phyloP scores from a whole-genome alignment of 2,113 vertebrate genomes.

The Vombatus ursinus region DNA sequence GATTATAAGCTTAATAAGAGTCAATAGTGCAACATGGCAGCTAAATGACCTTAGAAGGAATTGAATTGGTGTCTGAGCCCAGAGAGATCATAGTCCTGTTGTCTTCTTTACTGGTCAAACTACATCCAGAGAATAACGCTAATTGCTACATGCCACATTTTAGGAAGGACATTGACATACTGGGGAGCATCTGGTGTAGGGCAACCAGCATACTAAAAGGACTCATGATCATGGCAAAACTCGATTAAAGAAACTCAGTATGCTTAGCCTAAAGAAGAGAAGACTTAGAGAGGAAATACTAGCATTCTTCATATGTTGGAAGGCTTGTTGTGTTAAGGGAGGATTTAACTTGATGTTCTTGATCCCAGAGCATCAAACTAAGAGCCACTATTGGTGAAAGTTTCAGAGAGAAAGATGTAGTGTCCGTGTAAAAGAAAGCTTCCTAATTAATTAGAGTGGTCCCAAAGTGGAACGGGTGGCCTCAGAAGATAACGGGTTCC shows the following conservation, averaged over 20 bases:
- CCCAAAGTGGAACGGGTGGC: background rate
- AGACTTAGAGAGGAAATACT: background rate
- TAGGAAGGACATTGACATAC: background rate
- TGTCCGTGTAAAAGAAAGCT: background rate
- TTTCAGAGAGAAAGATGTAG: background rate
- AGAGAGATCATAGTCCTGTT: background rate
- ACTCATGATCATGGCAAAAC: background rate
- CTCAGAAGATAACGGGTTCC: background rate
- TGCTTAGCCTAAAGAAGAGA: background rate
- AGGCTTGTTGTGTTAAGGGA: background rate
- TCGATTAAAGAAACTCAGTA: background rate
- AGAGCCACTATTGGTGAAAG: background rate
- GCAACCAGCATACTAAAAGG: background rate
- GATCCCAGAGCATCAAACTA: background rate
- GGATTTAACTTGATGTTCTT: background rate
- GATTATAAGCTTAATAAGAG: background rate
- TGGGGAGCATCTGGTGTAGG: background rate
- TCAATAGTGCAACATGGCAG: background rate
- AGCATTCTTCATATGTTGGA: background rate
- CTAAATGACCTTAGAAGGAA: background rate
- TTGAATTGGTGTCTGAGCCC: background rate
- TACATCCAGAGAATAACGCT: background rate
- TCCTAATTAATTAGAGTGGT: background rate
- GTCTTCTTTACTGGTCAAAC: background rate
- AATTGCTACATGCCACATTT: background rate